Evolutionary conservation across 2,113 vertebrate species (phyloP).

Genomic region (Murina feae): DNA sequence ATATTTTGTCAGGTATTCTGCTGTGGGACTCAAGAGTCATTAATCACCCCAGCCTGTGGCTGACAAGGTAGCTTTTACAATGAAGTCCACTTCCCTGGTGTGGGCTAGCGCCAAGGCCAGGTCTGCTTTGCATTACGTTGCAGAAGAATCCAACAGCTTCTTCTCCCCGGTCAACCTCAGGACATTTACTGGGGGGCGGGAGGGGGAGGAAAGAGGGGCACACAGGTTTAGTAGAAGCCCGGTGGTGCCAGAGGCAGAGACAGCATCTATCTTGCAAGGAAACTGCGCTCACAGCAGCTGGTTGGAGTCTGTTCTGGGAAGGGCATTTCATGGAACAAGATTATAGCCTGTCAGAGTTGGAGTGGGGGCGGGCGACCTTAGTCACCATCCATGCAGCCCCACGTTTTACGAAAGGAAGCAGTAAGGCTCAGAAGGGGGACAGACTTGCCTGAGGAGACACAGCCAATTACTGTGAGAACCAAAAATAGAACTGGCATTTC

Average conservation of each 20-base stretch:
- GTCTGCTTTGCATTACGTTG: constrained; percentile 52
- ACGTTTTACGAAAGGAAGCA: not conserved
- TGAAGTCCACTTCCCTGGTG: not conserved
- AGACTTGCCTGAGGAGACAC: not conserved
- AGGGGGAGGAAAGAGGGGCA: not conserved
- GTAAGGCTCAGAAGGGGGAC: not conserved
- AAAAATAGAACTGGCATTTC: not conserved
- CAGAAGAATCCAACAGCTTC: not conserved
- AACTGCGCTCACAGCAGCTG: not conserved
- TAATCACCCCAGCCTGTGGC: constrained; percentile 77
- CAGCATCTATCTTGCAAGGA: not conserved
- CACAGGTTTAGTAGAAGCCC: not conserved
- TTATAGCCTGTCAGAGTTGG: not conserved
- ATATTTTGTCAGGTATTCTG: constrained; percentile 80
- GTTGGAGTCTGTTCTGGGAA: not conserved
- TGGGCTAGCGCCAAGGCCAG: not conserved
- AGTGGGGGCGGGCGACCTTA: not conserved
- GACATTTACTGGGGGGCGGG: not conserved
- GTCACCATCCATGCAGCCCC: not conserved
- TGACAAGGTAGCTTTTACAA: constrained; percentile 43
- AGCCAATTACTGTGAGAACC: not conserved
- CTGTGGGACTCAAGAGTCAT: constrained; percentile 80
- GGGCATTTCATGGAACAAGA: not conserved
- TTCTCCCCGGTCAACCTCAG: not conserved
- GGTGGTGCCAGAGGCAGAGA: not conserved